Base-by-base conservation (phyloP, 2,113 vertebrate genomes). In the Rhea americana region DNA sequence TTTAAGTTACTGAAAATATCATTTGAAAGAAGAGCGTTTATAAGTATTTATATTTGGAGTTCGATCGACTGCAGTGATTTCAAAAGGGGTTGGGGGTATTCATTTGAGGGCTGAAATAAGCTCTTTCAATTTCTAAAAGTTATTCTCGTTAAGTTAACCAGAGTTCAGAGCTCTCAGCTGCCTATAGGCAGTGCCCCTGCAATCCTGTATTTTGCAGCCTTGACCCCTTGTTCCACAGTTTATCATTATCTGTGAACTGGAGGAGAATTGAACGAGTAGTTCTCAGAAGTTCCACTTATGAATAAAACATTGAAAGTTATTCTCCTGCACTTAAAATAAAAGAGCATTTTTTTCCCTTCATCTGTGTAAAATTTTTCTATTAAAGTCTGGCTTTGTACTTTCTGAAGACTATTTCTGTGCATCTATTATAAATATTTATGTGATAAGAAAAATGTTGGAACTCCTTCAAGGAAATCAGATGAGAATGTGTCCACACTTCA, bases 381-480 rank as follows among this genome's bases (percentile, higher is more conserved):
- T 96, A 93, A 74, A 0, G 2, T 82, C 59, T 93, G 65, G 70
- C 10, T 92, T 91, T 94, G 24, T 90, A 67, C 86, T 94, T 94
- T 84, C 50, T 83, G 78, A 59, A 87, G 37, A 80, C 58, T 74
- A 80, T 91, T 92, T 93, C 71, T 48, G 63, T 78, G 35, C 30
- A 87, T 39, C 68, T 91, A 67, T 74, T 91, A 89, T 86, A 95
- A 94, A 96, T 94, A 95, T 95, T 96, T 94, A 89, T 91, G 67
- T 14, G 41, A 76, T 66, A 82, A 91, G 66, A 82, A 83, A 94
- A 89, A 65, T 67, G 3, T 37, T 92, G 86, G 51, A 81, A 84
- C 50, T 79, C 81, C 20, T 93, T 94, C 91, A 93, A 94, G 67
- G 32, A 84, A 91, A 90, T 85, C 67, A 89, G 66, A 84, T 85